Evolutionary conservation across 2,113 vertebrate species (phyloP), one percentile per base, ranked within the genome.

Genomic region (Sclerurus mexicanus): DNA sequence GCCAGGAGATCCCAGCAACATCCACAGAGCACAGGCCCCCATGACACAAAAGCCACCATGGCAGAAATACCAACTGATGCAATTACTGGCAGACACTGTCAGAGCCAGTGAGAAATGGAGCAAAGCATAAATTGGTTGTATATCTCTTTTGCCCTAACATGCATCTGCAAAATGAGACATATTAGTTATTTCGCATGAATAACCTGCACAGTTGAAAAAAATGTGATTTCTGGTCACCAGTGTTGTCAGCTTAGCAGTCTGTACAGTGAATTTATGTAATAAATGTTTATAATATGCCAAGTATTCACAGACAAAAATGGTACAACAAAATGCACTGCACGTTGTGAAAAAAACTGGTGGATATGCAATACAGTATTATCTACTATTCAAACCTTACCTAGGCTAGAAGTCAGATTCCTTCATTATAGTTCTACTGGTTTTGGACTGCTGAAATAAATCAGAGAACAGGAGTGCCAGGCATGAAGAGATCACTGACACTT

Each of bases 331-430:
- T 49, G 73, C 77, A 94, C 81, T 67, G 89, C 93, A 87, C 39
- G 2, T 68, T 86, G 62, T 64, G 47, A 60, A 83, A 93, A 68
- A 71, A 68, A 62, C 28, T 7, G 47, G 56, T 90, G 77, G 76
- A 66, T 79, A 94, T 49, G 80, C 85, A 85, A 81, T 75, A 81
- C 52, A 64, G 59, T 68, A 67, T 64, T 84, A 78, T 40, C 90
- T 89, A 53, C 60, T 77, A 55, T n/a, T 75, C 56, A 75, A 55
- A 84, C 40, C 44, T 84, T 82, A 89, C 37, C 76, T 49, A 75
- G 39, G 72, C 76, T 84, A 93, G 72, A 84, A 68, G 92, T 72
- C 93, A 86, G 76, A 96, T 90, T 90, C 74, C 86, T 94, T 93
- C 56, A 46, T 80, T 63, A 40, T 12, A 63, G 79, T 80, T 91